These are phyloP conservation scores for Dasypolia templi DNA, from an alignment of 2,888 invertebrate genomes.

Conservation along the genomic window DNA sequence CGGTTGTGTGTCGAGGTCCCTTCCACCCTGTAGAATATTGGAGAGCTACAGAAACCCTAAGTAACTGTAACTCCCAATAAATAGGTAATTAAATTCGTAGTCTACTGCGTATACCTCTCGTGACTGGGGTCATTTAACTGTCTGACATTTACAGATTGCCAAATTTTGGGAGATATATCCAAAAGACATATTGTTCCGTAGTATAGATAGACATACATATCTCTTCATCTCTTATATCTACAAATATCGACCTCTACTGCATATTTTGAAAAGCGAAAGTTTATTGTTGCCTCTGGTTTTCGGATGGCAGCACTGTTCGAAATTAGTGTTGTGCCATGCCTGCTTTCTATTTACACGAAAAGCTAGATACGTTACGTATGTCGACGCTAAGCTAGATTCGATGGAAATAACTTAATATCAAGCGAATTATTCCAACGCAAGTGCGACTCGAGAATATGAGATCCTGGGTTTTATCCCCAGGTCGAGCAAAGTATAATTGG, in stretches of 20 bases:
- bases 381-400: not conserved
- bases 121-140: not conserved
- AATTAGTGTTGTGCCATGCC: not conserved
- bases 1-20: too few relatives aligned
- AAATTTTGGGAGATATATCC: not conserved
- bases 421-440: not conserved
- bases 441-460: not conserved
- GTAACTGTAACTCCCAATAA: not conserved
- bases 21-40: not conserved
- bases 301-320: not conserved
- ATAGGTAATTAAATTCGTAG: not conserved
- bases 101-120: not conserved
- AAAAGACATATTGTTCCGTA: not conserved
- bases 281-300: not conserved
- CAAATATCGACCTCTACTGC: not conserved
- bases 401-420: not conserved
- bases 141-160: not conserved
- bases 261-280: constrained; percentile 5
- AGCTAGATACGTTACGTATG: not conserved
- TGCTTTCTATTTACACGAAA: constrained; percentile 8
- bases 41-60: not conserved
- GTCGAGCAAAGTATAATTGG: not conserved
- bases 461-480: not conserved
- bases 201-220: constrained; percentile 4
- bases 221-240: not conserved